Percentiles rank a stretch among this genome's conserved stretches.
Evolutionary conservation across 2,797 vertebrate species (phyloP).

Genomic region (Sebastes melanostomus): DNA sequence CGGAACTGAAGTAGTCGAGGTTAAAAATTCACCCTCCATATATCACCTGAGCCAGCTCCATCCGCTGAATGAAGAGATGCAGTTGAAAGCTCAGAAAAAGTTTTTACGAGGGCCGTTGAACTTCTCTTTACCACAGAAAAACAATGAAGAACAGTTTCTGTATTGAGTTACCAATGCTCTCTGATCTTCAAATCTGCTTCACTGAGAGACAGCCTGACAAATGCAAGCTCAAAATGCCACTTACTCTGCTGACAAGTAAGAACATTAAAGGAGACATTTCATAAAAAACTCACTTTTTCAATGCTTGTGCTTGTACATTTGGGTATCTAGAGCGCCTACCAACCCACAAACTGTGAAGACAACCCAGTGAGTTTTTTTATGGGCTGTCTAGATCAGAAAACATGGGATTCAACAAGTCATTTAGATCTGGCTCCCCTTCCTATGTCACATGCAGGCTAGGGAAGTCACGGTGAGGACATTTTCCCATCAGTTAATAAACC

Average conservation of each 20-base stretch:
- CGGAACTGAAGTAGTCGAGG: neutral
- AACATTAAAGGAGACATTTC: neutral
- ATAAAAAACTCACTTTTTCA: too few species aligned
- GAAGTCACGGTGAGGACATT: too few species aligned
- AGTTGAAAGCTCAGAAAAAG: neutral
- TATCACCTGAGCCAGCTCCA: neutral
- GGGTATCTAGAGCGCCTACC: too few species aligned
- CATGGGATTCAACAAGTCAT: too few species aligned
- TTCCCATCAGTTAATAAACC: too few species aligned
- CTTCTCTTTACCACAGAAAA: neutral
- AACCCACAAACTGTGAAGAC: too few species aligned
- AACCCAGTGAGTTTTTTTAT: too few species aligned
- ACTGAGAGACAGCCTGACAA: neutral
- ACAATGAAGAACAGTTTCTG: neutral
- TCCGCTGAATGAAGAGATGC: neutral
- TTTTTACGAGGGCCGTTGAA: accelerated
- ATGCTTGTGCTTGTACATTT: too few species aligned
- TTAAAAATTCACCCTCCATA: neutral
- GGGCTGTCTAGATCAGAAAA: too few species aligned
- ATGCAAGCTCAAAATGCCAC: neutral
- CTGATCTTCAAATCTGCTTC: neutral
- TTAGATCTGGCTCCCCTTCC: too few species aligned
- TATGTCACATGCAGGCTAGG: too few species aligned
- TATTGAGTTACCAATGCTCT: neutral
- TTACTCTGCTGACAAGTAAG: neutral